These are phyloP conservation scores for Leistus spinibarbis DNA, from an alignment of 2,888 invertebrate species.

Conservation along the genomic window DNA sequence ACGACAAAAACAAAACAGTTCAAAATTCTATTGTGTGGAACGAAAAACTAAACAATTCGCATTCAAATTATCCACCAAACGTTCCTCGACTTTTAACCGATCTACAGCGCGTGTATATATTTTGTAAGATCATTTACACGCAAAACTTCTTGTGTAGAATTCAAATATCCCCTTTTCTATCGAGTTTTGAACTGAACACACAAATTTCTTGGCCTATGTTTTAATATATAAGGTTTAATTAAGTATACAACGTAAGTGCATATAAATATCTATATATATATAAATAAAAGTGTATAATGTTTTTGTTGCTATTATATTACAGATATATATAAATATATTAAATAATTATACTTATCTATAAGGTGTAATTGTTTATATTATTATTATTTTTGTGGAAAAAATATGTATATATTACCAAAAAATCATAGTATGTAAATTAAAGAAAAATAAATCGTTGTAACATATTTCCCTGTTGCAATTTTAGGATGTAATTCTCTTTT, in stretches of 20 bases:
- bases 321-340: slow-evolving; percentile 18
- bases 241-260: slow-evolving; percentile 25
- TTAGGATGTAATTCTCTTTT: too few species aligned
- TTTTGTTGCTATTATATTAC: slow-evolving; percentile 32
- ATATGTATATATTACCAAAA: slow-evolving; percentile 27
- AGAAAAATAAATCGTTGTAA: slow-evolving; percentile 34
- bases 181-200: slow-evolving; percentile 28
- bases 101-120: not conserved
- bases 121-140: not conserved
- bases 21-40: too few species aligned
- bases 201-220: slow-evolving; percentile 35
- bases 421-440: slow-evolving; percentile 32
- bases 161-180: too few species aligned
- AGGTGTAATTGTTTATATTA: slow-evolving; percentile 35
- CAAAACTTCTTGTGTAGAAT: too few species aligned
- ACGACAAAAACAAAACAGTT: slow-evolving; percentile 25
- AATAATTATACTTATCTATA: slow-evolving; percentile 24
- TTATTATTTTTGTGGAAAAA: slow-evolving; percentile 27
- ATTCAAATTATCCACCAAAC: too few species aligned
- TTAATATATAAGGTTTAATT: slow-evolving; percentile 24
- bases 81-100: too few species aligned
- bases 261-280: slow-evolving; percentile 31
- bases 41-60: too few species aligned
- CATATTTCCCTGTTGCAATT: not conserved
- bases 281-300: slow-evolving; percentile 21